These are phyloP conservation scores for Cyanoramphus novaezelandiae DNA, from an alignment of 2,113 vertebrate genomes.

Conservation along the genomic window DNA sequence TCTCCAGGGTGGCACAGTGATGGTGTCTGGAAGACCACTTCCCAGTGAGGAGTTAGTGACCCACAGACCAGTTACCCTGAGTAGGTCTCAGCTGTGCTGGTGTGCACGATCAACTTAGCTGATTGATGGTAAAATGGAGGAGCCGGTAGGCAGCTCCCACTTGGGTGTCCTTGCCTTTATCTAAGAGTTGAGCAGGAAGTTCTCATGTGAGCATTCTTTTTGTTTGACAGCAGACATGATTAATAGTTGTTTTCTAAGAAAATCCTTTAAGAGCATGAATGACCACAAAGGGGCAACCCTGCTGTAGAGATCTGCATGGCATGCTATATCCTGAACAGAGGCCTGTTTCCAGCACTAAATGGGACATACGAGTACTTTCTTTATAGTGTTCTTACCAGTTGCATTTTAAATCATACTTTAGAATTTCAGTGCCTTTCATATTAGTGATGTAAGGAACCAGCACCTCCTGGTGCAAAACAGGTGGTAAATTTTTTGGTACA, in stretches of 20 bases:
- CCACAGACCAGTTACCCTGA: not conserved
- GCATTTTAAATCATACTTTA: not conserved
- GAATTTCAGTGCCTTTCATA: not conserved
- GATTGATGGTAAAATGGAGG: not conserved
- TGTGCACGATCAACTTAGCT: not conserved
- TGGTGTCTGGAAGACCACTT: not conserved
- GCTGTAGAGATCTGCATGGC: not conserved
- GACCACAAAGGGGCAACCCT: not conserved
- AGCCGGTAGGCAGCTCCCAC: not conserved
- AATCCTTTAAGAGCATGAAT: not conserved
- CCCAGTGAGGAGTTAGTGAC: accelerated
- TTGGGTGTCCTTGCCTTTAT: not conserved
- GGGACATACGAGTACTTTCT: not conserved
- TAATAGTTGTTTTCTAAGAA: not conserved
- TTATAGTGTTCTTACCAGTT: not conserved
- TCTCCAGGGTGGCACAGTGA: not conserved
- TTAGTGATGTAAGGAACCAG: not conserved
- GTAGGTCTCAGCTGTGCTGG: accelerated
- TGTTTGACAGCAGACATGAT: not conserved
- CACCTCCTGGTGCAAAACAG: not conserved
- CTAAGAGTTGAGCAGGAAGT: not conserved
- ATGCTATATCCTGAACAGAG: not conserved
- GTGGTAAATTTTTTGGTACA: not conserved
- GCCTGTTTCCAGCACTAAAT: accelerated
- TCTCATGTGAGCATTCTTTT: not conserved